Base-by-base conservation (phyloP, 2,888 invertebrate genomes). In the Tholera decimalis region DNA sequence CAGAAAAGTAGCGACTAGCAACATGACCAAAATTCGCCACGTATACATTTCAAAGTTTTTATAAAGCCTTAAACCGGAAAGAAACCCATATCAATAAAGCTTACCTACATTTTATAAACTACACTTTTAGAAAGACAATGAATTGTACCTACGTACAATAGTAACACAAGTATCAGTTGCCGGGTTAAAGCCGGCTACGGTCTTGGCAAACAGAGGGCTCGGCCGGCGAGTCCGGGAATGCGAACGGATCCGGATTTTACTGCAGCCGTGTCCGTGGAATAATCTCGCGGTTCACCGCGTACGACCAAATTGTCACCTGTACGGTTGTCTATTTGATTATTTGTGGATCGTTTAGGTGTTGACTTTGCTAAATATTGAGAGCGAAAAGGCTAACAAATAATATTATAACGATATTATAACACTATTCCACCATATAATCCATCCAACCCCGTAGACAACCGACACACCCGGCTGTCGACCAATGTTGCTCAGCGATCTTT, bases 171-270 rank as follows among this genome's bases (percentile, higher is more conserved):
- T 73, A 35, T 65, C 53, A 73, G 51, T 46, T 66, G 46, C 55
- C 49, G 2, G 13, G 13, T 24, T 55, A 33, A 74, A 50, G 33
- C 37, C 11, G 22, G 22, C 26, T 22, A 33, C 20, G 28, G 50
- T 56, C 39, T 46, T 74, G 58, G 58, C 69, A 68, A 70, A 70
- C 57, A 67, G 13, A 26, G 73, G 39, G 35, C 37, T 22, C 33
- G 24, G 20, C 39, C 66, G 75, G 57, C 69, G 51, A 67, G 33
- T 30, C 43, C 51, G 58, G 58, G 69, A 51, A 70, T 68, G 58
- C 50, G 46, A 57, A 46, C 74, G 50, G 74, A 74, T 41, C 58
- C 28, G 41, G 35, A 30, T 69, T 70, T 74, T 74, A 74, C 70
- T 75, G 47, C n/a, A 50, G 44, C 2, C 46, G 24, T 51, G 75